Evolutionary conservation across 1,140 invertebrate genomes (phyloP).

Genomic region (Drosophila azteca): DNA sequence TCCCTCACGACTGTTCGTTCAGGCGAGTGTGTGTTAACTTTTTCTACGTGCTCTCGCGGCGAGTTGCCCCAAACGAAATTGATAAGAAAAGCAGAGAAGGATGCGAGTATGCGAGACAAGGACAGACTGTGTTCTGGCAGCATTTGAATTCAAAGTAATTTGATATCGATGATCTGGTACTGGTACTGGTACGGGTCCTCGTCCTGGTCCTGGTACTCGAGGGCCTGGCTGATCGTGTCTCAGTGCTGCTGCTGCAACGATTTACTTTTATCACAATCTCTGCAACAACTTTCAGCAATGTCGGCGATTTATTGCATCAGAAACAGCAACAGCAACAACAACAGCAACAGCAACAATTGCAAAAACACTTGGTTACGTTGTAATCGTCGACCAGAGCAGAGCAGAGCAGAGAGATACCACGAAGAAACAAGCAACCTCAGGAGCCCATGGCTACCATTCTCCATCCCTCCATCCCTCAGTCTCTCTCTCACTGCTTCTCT

Average conservation of each 20-base stretch:
- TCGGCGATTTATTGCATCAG: conserved; percentile 74
- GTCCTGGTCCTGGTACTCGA: conserved; percentile 15
- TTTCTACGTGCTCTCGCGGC: conserved; percentile 59
- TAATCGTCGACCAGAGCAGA: conserved; percentile 55
- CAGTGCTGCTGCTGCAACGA: conserved; percentile 45
- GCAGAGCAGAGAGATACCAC: conserved; percentile 55
- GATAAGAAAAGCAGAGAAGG: conserved; percentile 48
- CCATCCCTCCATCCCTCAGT: conserved; percentile 15
- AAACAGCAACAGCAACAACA: conserved; percentile 42
- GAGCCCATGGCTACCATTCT: conserved; percentile 65
- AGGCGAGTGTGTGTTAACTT: conserved; percentile 43
- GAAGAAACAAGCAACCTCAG: conserved; percentile 74
- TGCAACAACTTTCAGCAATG: conserved; percentile 59
- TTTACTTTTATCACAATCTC: conserved; percentile 68
- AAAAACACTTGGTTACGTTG: conserved; percentile 63
- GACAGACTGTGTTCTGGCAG: conserved; percentile 22
- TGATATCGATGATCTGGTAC: conserved; percentile 14
- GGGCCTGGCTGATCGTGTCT: conserved; percentile 31
- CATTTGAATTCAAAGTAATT: conserved; percentile 26
- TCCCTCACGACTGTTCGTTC: too few relatives aligned
- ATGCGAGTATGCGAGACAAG: conserved; percentile 42
- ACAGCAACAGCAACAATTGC: conserved; percentile 41
- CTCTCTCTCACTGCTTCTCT: conserved; percentile 22
- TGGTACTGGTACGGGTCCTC: conserved; percentile 9
- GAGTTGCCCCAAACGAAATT: conserved; percentile 65